Conservation (phyloP, 2,888 invertebrate species). For the Tetheella fluctuosa region DNA sequence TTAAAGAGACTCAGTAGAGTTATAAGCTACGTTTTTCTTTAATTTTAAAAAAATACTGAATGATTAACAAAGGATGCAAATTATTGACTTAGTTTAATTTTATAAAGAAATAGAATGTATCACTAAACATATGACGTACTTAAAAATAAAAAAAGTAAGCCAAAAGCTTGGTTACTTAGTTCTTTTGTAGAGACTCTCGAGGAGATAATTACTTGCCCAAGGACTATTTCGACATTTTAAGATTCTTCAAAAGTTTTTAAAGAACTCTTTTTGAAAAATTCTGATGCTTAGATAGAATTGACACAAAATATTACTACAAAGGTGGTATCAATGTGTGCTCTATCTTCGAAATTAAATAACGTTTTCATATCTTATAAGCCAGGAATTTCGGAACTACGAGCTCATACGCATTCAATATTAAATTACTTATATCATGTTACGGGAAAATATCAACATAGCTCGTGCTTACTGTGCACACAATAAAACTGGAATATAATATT, state of each 20-base stretch:
- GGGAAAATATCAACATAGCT: conserved; percentile 12
- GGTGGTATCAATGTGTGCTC: conserved; percentile 22
- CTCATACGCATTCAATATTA: conserved; percentile 23
- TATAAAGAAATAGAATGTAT: too few relatives aligned
- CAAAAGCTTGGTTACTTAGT: too few relatives aligned
- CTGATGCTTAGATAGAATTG: not conserved
- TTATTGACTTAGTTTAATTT: too few relatives aligned
- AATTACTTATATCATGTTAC: conserved; percentile 21
- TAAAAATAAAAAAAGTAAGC: not conserved
- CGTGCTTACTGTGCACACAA: conserved; percentile 10
- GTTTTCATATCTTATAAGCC: conserved; percentile 22
- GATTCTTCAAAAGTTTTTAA: not conserved
- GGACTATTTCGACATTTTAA: not conserved
- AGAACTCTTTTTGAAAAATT: too few relatives aligned
- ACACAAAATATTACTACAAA: conserved; percentile 13
- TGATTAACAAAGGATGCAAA: too few relatives aligned
- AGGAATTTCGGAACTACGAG: conserved; percentile 24
- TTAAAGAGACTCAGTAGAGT: too few relatives aligned
- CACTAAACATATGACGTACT: not conserved
- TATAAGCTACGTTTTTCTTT: too few relatives aligned
- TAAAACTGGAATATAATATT: conserved; percentile 9
- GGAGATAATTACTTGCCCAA: not conserved
- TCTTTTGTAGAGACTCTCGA: too few relatives aligned
- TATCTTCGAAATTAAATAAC: conserved; percentile 25
- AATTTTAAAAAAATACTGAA: too few relatives aligned